phyloP scores from a whole-genome alignment of 2,888 invertebrate genomes.

The Limnephilus marmoratus region DNA sequence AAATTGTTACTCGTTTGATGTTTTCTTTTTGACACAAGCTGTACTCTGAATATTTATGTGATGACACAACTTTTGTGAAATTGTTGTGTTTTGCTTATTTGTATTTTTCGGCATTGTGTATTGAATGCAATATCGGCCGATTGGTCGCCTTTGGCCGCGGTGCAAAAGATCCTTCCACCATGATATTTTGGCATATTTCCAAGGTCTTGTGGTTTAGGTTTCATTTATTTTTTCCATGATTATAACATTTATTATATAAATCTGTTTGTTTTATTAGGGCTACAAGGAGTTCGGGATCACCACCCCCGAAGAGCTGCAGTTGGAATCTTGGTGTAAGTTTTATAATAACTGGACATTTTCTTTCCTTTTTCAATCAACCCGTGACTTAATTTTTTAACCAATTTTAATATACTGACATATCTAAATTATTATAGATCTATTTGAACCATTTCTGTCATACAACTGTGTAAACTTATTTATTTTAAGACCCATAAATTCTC shows the following conservation, averaged over 20 bases:
- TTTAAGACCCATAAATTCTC: too few relatives aligned
- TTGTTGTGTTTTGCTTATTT: neutral
- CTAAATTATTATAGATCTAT: neutral
- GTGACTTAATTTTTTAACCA: neutral
- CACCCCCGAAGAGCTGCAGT: conserved; percentile 23
- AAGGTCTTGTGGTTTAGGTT: too few relatives aligned
- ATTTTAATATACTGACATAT: neutral
- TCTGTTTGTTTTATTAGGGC: neutral
- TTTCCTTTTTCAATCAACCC: too few relatives aligned
- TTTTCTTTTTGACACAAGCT: neutral
- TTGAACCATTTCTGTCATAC: too few relatives aligned
- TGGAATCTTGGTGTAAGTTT: neutral
- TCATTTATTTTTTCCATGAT: neutral
- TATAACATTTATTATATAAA: neutral
- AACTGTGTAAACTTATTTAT: too few relatives aligned
- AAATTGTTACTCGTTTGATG: neutral
- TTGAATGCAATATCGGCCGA: neutral
- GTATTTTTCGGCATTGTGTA: neutral
- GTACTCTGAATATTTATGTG: neutral
- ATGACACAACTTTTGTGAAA: neutral
- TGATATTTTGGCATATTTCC: too few relatives aligned
- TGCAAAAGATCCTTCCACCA: too few relatives aligned
- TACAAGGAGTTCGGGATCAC: conserved; percentile 38
- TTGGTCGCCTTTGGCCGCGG: neutral
- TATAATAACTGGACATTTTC: too few relatives aligned